These are phyloP conservation scores for Solea solea DNA, from an alignment of 2,113 vertebrate genomes.

Conservation along the genomic window DNA sequence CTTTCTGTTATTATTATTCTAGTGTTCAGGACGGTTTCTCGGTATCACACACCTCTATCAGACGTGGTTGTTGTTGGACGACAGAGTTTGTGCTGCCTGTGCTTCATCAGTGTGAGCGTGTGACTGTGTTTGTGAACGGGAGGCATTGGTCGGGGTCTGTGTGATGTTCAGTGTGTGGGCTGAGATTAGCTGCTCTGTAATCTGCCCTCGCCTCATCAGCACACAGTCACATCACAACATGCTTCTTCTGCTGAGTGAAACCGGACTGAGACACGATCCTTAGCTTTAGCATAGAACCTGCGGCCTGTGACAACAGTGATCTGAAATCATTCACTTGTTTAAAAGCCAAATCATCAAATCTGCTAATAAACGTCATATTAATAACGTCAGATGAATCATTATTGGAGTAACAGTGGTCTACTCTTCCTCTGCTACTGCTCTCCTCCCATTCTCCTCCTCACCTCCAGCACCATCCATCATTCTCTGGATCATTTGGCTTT, in stretches of 20 bases:
- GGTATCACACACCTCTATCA: too few species aligned
- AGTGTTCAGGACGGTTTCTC: too few species aligned
- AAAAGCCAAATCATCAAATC: not conserved
- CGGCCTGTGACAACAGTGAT: not conserved
- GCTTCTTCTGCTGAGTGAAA: too few species aligned
- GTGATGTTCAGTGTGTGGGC: too few species aligned
- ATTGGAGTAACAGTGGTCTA: not conserved
- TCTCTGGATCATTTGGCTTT: constrained; percentile 79
- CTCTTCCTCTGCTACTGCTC: not conserved
- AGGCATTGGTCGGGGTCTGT: too few species aligned
- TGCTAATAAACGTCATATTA: too few species aligned
- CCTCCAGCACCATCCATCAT: constrained; percentile 80
- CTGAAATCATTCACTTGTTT: not conserved
- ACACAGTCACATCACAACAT: too few species aligned
- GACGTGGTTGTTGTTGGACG: too few species aligned
- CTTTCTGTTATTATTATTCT: too few species aligned
- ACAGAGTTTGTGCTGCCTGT: constrained; percentile 47
- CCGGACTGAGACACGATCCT: constrained; percentile 32
- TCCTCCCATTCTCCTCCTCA: constrained; percentile 53
- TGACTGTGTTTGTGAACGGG: constrained; percentile 32
- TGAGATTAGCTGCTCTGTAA: too few species aligned
- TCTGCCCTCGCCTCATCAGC: too few species aligned
- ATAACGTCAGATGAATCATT: too few species aligned
- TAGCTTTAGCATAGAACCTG: constrained; percentile 42
- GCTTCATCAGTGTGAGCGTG: constrained; percentile 37